phyloP scores from a whole-genome alignment of 2,888 invertebrate species.

The Cantharis rustica region DNA sequence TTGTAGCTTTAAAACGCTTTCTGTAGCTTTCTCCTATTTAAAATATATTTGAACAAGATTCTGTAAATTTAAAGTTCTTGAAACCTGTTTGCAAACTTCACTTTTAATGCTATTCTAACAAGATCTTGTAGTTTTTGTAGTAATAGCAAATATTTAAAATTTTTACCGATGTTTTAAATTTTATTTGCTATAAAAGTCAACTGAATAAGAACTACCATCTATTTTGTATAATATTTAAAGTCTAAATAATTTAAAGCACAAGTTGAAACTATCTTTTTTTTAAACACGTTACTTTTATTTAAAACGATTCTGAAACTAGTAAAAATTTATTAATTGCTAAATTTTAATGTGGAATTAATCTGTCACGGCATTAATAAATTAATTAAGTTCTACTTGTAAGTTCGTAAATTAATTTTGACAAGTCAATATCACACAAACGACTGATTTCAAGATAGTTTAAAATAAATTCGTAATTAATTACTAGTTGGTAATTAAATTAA shows the following conservation, averaged over 20 bases:
- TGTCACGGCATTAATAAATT: constrained; percentile 3
- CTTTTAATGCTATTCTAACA: neutral
- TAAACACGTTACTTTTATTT: neutral
- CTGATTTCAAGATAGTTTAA: neutral
- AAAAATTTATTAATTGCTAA: neutral
- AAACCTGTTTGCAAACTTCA: neutral
- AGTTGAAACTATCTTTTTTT: neutral
- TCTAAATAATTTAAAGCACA: neutral
- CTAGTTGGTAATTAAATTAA: neutral
- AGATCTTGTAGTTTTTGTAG: neutral
- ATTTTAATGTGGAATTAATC: neutral
- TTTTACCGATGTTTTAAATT: neutral
- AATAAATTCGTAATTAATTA: neutral
- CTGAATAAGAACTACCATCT: no score
- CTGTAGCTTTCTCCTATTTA: constrained; percentile 4
- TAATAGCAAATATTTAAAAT: neutral
- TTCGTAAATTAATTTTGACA: constrained; percentile 2
- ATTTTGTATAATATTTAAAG: neutral
- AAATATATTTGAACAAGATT: constrained; percentile 1
- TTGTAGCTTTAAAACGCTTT: constrained; percentile 2
- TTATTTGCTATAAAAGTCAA: neutral
- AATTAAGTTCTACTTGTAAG: neutral
- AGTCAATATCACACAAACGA: neutral
- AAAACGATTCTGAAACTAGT: neutral
- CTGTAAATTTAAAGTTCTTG: constrained; percentile 2